Evolutionary conservation across 2,888 invertebrate species (phyloP), one percentile per base, ranked within the genome.

Genomic region (Cephus runcator): DNA sequence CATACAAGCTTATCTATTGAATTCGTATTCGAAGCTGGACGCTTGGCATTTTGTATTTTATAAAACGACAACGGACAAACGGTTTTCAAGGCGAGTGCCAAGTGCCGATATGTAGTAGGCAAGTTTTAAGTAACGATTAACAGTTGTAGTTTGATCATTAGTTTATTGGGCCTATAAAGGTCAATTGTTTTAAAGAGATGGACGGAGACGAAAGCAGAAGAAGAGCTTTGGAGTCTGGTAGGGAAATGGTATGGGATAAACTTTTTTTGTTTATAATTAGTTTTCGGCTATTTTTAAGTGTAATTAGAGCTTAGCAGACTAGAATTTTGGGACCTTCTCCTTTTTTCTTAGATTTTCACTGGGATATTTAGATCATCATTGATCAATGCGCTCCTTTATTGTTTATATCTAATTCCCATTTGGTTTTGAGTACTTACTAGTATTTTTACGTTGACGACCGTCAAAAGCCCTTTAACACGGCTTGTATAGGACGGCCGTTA

Each of bases 181-280:
- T 23, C 56, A 56, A 23, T 56, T 56, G 34, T 73, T 80, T 79
- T 74, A 68, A 77, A 80, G 80, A 81, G 75, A 87, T 88, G 86
- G 89, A 90, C 78, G 88, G 88, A 15, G 88, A 90, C 71, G 89
- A 90, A 81, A 85, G 81, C 69, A 84, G 84, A 79, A 85, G 83
- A 84, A 86, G 87, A 79, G 86, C 88, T 34, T 83, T 88, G 82
- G 89, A 88, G 77, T 82, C 87, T 75, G 87, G 88, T 77, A 87
- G 85, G 80, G 87, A 89, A 85, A 87, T 90, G 87, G 90, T 87
- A 83, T 73, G 83, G 69, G 74, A 71, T 34, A 15, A 35, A 56
- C n/a, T n/a, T 75, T 40, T 33, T 77, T 81, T 83, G 79, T 83
- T 82, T 83, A 80, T 81, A 81, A 81, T 81, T 83, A 81, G 79